Base-by-base conservation (phyloP, 2,797 vertebrate genomes). In the Enteromius viviparus region DNA sequence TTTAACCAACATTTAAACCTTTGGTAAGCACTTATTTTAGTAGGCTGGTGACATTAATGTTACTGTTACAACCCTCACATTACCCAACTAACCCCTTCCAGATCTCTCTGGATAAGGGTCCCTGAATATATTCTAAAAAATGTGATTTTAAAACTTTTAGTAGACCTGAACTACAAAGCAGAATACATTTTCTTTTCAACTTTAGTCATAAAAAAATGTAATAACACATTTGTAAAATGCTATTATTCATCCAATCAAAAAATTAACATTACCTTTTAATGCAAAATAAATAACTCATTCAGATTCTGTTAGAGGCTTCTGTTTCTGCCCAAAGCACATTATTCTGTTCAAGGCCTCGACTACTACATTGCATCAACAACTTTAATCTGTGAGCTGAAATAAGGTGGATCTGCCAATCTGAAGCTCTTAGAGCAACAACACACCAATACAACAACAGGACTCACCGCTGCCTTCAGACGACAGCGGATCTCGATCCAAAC, bases 311-410 rank as follows among this genome's bases (percentile, higher is more conserved):
- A 26, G 26, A 19, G 29, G 64, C 21, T 80, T 58, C 17, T 29
- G 37, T 58, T 58, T 76, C 21, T 40, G 3, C 74, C 34, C 12
- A 78, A 34, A 65, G 76, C 40, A 65, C 23, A 49, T 49, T 49
- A 64, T n/a, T 72, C 26, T 51, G 69, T 81, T 21, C 60, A 40
- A 82, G 80, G 47, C 80, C 23, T 51, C 15, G 17, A 53, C 45
- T 29, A 42, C 32, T 42, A 55, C 49, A 66, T 19, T 66, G 60
- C 70, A 76, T 55, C 71, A 82, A 66, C 80, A 75, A 49, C 60
- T 26, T 82, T 75, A 82, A 65, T 82, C 70, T 45, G 45, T 65
- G 47, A 66, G 71, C n/a, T 49, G 62, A 76, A 82, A 76, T 55
- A 72, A 76, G 60, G 47, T 53, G 71, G 76, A 64, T 32, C 70